Evolutionary conservation across 1,140 invertebrate genomes (phyloP).

Genomic region (Akabosia matsudoensis): DNA sequence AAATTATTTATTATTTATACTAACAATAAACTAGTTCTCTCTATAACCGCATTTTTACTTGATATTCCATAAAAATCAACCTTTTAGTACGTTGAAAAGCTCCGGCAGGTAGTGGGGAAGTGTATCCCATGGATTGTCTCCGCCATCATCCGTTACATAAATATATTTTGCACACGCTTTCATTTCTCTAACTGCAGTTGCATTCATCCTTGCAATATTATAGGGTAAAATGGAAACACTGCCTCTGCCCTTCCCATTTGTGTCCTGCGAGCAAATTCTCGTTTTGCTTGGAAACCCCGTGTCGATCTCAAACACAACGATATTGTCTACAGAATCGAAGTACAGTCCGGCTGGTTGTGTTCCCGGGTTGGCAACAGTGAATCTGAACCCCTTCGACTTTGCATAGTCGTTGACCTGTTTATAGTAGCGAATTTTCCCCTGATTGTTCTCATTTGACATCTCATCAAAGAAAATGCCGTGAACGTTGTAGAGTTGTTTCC

Average conservation of each 20-base stretch:
- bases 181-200: background rate
- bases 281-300: constrained; percentile 22
- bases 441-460: constrained; percentile 26
- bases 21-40: background rate
- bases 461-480: constrained; percentile 42
- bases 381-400: constrained; percentile 26
- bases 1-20: background rate
- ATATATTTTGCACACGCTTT: constrained; percentile 34
- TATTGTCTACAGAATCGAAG: constrained; percentile 30
- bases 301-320: constrained; percentile 33
- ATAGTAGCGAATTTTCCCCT: constrained; percentile 24
- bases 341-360: constrained; percentile 5
- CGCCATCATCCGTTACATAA: constrained; percentile 35
- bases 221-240: constrained; percentile 37
- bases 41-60: background rate
- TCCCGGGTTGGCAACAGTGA: constrained; percentile 42
- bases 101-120: constrained; percentile 29
- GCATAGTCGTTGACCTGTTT: constrained; percentile 17
- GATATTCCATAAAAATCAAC: background rate
- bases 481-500: constrained; percentile 9
- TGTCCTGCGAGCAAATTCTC: background rate
- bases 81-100: constrained; percentile 26
- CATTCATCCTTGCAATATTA: constrained; percentile 25
- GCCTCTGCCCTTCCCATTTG: constrained; percentile 1
- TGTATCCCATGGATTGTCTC: constrained; percentile 38